Evolutionary conservation across 2,113 vertebrate species (phyloP).

Genomic region (Sorex araneus): DNA sequence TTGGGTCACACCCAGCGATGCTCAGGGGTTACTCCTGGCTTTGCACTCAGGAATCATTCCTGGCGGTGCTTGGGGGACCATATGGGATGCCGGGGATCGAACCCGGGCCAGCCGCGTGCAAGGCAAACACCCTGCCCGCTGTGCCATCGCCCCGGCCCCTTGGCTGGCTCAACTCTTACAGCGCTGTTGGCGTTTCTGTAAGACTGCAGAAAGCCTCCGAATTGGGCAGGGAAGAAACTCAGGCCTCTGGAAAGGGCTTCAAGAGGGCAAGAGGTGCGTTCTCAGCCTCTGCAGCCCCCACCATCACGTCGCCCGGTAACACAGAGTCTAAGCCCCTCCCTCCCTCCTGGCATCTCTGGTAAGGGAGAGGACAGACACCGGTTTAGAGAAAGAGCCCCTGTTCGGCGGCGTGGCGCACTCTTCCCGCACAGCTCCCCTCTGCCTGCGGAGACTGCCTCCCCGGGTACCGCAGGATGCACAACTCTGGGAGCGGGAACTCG

Average conservation of each 20-base stretch:
- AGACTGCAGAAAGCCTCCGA: not conserved
- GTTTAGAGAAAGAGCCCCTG: not conserved
- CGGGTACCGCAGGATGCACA: conserved; percentile 9
- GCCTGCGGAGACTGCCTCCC: conserved; percentile 64
- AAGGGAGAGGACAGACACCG: not conserved
- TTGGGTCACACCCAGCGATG: no score
- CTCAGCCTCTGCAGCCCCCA: not conserved
- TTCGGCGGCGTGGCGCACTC: not conserved
- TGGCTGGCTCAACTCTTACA: no score
- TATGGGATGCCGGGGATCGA: no score
- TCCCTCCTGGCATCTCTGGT: not conserved
- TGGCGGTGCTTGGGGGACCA: no score
- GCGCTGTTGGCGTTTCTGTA: not conserved
- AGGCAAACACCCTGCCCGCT: no score
- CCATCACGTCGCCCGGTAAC: not conserved
- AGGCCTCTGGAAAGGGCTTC: not conserved
- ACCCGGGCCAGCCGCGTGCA: no score
- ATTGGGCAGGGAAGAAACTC: not conserved
- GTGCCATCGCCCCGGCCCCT: no score
- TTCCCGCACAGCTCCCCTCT: conserved; percentile 38
- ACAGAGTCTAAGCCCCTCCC: not conserved
- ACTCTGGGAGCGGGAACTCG: conserved; percentile 35
- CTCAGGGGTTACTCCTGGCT: no score
- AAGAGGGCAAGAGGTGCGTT: not conserved
- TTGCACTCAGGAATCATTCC: no score